Conservation (phyloP, 2,888 invertebrate species). For the Biston stratarius region DNA sequence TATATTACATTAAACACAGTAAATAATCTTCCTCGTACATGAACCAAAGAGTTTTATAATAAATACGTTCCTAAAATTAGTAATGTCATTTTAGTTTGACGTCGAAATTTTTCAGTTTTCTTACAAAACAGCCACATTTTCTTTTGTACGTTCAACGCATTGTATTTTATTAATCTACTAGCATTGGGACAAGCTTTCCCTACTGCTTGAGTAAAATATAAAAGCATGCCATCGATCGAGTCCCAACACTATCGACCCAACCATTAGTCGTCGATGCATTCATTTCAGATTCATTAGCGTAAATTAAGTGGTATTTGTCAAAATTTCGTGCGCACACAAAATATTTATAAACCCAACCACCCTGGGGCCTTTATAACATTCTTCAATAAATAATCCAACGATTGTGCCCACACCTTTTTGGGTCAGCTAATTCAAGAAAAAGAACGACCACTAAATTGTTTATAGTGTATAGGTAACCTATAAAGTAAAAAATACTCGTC, state of each 20-base stretch:
- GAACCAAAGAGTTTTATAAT: not conserved
- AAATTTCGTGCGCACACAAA: slow-evolving; percentile 76
- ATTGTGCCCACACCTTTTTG: slow-evolving; percentile 65
- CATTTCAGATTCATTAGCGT: slow-evolving; percentile 82
- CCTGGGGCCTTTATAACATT: slow-evolving; percentile 62
- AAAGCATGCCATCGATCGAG: slow-evolving; percentile 47
- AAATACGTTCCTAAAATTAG: not conserved
- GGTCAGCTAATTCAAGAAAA: slow-evolving; percentile 53
- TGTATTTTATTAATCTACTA: not conserved
- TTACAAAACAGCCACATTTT: not conserved
- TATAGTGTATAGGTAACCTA: slow-evolving; percentile 60
- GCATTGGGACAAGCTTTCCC: not conserved
- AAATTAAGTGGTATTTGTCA: slow-evolving; percentile 86
- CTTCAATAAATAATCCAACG: slow-evolving; percentile 66
- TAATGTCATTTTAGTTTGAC: not conserved
- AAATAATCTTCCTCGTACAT: slow-evolving; percentile 17
- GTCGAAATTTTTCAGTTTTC: not conserved
- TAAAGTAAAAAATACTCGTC: slow-evolving; percentile 61
- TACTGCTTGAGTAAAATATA: slow-evolving; percentile 30
- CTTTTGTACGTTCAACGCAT: not conserved
- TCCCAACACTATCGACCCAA: slow-evolving; percentile 60
- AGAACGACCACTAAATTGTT: slow-evolving; percentile 60
- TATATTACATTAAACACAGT: slow-evolving; percentile 25
- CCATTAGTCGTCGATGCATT: slow-evolving; percentile 76
- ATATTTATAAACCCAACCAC: slow-evolving; percentile 78